Evolutionary conservation across 2,113 vertebrate species (phyloP).

Genomic region (Trogon melanurus): DNA sequence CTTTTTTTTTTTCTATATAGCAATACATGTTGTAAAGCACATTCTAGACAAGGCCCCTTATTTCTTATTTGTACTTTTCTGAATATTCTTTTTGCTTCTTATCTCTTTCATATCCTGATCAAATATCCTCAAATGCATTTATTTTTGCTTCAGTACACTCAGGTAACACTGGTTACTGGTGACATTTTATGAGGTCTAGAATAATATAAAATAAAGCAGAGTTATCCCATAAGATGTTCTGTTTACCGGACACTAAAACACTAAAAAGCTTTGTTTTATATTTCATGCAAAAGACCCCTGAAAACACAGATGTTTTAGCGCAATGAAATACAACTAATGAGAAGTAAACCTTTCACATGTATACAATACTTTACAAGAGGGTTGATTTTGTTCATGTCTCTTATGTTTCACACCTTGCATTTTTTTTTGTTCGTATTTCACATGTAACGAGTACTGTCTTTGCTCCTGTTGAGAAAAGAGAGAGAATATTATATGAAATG

Average conservation of each 20-base stretch:
- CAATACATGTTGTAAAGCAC: not conserved
- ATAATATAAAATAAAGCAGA: not conserved
- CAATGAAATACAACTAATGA: not conserved
- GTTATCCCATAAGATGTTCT: not conserved
- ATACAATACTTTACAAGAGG: not conserved
- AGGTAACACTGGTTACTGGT: no score
- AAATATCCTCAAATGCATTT: not conserved
- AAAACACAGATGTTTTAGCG: not conserved
- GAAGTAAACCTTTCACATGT: not conserved
- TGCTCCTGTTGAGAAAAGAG: not conserved
- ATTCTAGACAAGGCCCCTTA: not conserved
- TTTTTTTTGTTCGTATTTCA: not conserved
- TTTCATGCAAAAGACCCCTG: not conserved
- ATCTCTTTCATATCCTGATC: not conserved
- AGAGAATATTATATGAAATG: not conserved
- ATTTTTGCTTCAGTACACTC: not conserved
- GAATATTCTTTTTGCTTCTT: not conserved
- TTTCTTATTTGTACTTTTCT: not conserved
- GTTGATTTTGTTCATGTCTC: not conserved
- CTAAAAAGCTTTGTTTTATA: not conserved
- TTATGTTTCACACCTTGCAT: not conserved
- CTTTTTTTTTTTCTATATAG: not conserved
- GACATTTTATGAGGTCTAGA: not conserved
- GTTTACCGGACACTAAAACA: not conserved
- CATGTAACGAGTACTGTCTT: not conserved